Base-by-base conservation (phyloP, 2,797 vertebrate species). In the Brotula barbata region DNA sequence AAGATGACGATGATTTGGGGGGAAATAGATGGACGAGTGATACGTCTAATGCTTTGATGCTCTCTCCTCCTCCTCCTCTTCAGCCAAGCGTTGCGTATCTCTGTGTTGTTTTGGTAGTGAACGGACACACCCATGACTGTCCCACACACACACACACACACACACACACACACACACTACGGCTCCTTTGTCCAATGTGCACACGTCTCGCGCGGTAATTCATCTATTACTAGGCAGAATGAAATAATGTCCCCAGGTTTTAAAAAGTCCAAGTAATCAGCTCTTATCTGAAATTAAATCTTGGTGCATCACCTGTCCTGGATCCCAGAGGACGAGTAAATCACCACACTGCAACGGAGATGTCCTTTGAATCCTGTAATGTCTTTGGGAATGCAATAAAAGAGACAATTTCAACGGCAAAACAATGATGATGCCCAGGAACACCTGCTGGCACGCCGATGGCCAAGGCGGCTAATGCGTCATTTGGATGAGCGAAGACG, bases 271-370 rank as follows among this genome's bases (percentile, higher is more conserved):
- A 25, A 58, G 56, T 70, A 75, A 72, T 77, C 57, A 70, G 61
- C 21, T 25, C 25, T 37, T 73, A 72, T 80, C 75, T 81, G 48
- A 82, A 85, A 79, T 82, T 69, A 74, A 79, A 82, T 78, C 69
- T 63, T 61, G 31, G 64, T 36, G 20, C 17, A 11, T 71, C 68
- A 68, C 59, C 48, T 67, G 47, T 66, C 66, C 43, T 64, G 50
- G 33, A 63, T 71, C 17, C 69, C 53, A 40, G 46, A 64, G 39
- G 55, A 44, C 13, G 31, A 31, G 46, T 57, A 41, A 76, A 73
- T 61, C 49, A 64, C 17, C 5, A 22, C 46, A 2, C 31, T 20
- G 1, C 64, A 62, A 58, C 64, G 6, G 44, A 15, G 19, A 58
- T n/a, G 54, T 55, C 31, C 36, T 70, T 34, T 58, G 5, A 58